A percentile compares a stretch with the other conserved stretches of the same genome.
These are phyloP conservation scores for Calypte anna DNA, from an alignment of 2,113 vertebrate genomes.

Conservation along the genomic window DNA sequence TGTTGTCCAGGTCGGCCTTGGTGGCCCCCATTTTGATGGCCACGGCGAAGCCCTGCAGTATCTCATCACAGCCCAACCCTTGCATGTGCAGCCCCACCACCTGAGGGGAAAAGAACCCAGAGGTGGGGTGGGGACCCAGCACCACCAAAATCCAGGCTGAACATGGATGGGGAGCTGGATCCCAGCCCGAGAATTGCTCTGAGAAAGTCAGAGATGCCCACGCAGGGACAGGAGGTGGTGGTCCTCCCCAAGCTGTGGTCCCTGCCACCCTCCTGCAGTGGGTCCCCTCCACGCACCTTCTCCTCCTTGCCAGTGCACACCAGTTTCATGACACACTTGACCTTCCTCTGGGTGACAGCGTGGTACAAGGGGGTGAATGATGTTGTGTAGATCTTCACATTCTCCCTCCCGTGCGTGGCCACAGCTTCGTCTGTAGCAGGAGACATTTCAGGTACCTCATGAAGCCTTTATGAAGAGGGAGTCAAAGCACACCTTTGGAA, in stretches of 20 bases:
- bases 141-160: fast-evolving
- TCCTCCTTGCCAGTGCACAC: constrained; percentile 48
- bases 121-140: not conserved
- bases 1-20: constrained; percentile 60
- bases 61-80: constrained; percentile 44
- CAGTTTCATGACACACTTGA: constrained; percentile 60
- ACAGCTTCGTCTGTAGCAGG: constrained; percentile 32
- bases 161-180: not conserved
- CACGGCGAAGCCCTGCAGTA: constrained; percentile 62
- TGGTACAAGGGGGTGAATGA: constrained; percentile 58
- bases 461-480: fast-evolving
- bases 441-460: fast-evolving
- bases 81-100: constrained; percentile 69
- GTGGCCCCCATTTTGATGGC: constrained; percentile 67
- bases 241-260: not conserved
- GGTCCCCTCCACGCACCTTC: not conserved
- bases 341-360: constrained; percentile 31
- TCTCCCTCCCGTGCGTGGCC: not conserved
- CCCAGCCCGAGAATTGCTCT: not conserved
- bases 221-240: fast-evolving
- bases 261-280: fast-evolving
- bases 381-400: constrained; percentile 28
- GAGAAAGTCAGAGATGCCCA: not conserved
- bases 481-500: not conserved
- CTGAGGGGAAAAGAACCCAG: not conserved